Base-by-base conservation (phyloP, 2,113 vertebrate species). In the Cinclus cinclus region DNA sequence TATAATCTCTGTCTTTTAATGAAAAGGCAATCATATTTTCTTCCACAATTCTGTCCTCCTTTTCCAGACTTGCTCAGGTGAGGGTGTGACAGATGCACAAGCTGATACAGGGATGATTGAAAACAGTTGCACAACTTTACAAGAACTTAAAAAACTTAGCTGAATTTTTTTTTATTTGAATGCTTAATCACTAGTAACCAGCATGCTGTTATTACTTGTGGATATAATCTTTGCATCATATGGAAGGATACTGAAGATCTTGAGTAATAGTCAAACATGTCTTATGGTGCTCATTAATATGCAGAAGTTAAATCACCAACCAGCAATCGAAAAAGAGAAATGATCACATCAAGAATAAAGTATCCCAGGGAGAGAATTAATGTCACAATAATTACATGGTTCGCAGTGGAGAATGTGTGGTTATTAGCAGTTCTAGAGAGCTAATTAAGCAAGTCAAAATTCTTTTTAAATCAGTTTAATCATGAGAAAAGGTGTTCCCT, bases 391-490 rank as follows among this genome's bases (percentile, higher is more conserved):
- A 98, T 98, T 98, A 97, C 93, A 95, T 96, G 95, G 96, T 97
- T 97, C 97, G 96, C 79, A 90, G 94, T 97, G 73, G 96, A 96
- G 90, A 80, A 93, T 97, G 37, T 97, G 89, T 94, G 87, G 80
- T 97, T 97, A 97, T 98, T 98, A 98, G 89, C 69, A 96, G 92
- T 95, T 96, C 91, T 96, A 93, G 96, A 92, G 87, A 92, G 94
- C 94, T 98, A 97, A 98, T 98, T 97, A 98, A 98, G 81, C 74
- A 92, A 98, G 95, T 97, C 81, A 96, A 97, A 98, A 97, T 96
- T 95, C 92, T 94, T 80, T 96, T 96, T 75, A 96, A 97, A 96
- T 95, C 76, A 87, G 93, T 97, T 97, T 97, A 96, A 92, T 96
- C 69, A 47, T 83, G 81, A 92, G 73, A 91, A 91, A 92, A 91